Base-by-base conservation (phyloP, 2,888 invertebrate genomes). In the Hipparchia sbordonii region DNA sequence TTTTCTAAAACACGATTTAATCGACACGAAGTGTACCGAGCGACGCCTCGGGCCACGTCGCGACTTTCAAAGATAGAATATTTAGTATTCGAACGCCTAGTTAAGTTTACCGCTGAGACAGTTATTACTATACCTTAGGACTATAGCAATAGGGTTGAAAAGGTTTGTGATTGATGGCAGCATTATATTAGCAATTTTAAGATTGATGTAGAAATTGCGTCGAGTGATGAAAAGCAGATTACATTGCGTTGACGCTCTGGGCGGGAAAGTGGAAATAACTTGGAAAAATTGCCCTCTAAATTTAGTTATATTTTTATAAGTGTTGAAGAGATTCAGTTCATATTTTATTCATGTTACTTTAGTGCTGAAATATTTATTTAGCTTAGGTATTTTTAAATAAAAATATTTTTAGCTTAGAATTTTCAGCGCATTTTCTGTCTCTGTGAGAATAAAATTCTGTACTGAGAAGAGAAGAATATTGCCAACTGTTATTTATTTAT, bases 181-280 rank as follows among this genome's bases (percentile, higher is more conserved):
- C 54, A 39, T 60, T 74, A 78, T 75, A 45, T 82, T 85, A 79
- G 84, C 76, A 72, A 76, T 79, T 67, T 77, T 73, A 80, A 86
- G 87, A 90, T 91, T 91, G 86, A 88, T 90, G 87, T 82, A 81
- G 84, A 85, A 86, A 84, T 89, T 83, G 79, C 83, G 78, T 67
- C 82, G 81, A 79, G 84, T 87, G 90, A 88, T 88, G 89, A 91
- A 85, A 87, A 83, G 84, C 81, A 85, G 84, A 90, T 91, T 89
- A 85, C 84, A 85, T 86, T 80, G 82, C 82, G 86, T 84, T 84
- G 87, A 87, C 85, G 87, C 87, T 87, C 81, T 87, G 85, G 88
- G 89, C 87, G 86, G 88, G 86, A 89, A 84, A 87, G 85, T 86
- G 81, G 77, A 84, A 84, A 85, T 83, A 80, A 77, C 78, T 73